Percentiles rank a stretch among this genome's conserved stretches.
Conservation (phyloP, 2,797 vertebrate genomes). For the Ispidina picta region DNA sequence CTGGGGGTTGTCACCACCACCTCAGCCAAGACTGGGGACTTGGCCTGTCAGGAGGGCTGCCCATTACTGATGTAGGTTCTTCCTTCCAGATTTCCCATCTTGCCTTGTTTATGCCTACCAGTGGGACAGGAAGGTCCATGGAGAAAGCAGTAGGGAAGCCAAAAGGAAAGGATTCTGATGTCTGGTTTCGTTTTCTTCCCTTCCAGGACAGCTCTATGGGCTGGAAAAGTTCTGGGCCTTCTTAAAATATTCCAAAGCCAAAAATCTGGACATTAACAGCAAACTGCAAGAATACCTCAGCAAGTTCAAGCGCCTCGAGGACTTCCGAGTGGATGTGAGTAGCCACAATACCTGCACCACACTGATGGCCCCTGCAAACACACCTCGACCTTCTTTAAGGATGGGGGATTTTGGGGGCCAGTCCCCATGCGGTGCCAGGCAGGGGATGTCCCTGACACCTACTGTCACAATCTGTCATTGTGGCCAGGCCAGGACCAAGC, state of each 20-base stretch:
- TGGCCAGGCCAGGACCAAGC: not conserved
- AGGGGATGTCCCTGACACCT: slow-evolving; percentile 53
- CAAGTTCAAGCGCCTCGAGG: slow-evolving; percentile 97
- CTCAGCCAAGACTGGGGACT: not conserved
- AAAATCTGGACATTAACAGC: slow-evolving; percentile 92
- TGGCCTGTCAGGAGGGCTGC: not conserved
- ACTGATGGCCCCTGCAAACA: rapidly evolving
- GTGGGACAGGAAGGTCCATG: not conserved
- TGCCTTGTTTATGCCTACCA: not conserved
- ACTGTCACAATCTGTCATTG: slow-evolving; percentile 19
- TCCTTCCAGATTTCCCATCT: not conserved
- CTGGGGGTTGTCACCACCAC: not conserved
- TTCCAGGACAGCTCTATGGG: slow-evolving; percentile 93
- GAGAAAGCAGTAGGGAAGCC: not conserved
- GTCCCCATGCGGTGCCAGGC: not conserved
- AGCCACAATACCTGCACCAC: not conserved
- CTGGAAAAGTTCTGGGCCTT: slow-evolving; percentile 99
- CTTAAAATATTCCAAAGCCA: slow-evolving; percentile 98
- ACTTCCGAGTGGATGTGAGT: slow-evolving; percentile 97
- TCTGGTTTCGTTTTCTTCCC: not conserved
- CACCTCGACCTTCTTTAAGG: rapidly evolving
- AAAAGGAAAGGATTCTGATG: not conserved
- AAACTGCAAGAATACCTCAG: slow-evolving; percentile 92
- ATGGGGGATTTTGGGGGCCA: not conserved
- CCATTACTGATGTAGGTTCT: not conserved